Percentiles rank a stretch among this genome's conserved stretches.
phyloP scores from a whole-genome alignment of 2,888 invertebrate genomes.

The Pammene fasciana region DNA sequence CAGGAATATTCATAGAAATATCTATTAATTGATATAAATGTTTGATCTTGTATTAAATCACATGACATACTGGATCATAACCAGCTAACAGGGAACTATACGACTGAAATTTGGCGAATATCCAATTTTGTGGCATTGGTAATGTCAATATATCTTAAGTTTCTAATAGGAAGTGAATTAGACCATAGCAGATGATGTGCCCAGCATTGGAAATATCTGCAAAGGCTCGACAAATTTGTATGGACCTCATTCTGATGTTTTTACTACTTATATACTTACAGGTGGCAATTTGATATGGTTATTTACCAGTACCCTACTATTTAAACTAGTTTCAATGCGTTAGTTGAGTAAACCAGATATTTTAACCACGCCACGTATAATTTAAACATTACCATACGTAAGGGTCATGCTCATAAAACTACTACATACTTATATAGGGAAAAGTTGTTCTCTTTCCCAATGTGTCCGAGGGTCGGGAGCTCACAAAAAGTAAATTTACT shows the following conservation, averaged over 20 bases:
- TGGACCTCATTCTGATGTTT: no score
- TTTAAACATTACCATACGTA: background rate
- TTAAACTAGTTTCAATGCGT: no score
- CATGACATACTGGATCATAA: background rate
- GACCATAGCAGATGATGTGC: background rate
- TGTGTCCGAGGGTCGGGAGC: background rate
- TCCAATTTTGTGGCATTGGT: background rate
- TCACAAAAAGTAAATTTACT: conserved; percentile 17
- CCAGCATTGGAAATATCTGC: background rate
- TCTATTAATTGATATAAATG: background rate
- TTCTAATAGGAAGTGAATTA: background rate
- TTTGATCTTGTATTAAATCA: background rate
- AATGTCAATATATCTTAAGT: conserved; percentile 1
- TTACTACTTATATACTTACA: no score
- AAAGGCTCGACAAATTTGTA: background rate
- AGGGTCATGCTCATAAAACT: background rate
- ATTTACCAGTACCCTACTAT: no score
- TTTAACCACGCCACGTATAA: background rate
- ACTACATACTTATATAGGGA: background rate
- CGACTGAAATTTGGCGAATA: background rate
- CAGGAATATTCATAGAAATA: no score
- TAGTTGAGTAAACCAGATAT: no score
- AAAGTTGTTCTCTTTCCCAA: background rate
- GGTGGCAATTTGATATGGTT: no score
- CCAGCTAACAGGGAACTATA: background rate